These are phyloP conservation scores for Pristionchus arcanus DNA, from an alignment of 2,888 invertebrate genomes.

Conservation along the genomic window DNA sequence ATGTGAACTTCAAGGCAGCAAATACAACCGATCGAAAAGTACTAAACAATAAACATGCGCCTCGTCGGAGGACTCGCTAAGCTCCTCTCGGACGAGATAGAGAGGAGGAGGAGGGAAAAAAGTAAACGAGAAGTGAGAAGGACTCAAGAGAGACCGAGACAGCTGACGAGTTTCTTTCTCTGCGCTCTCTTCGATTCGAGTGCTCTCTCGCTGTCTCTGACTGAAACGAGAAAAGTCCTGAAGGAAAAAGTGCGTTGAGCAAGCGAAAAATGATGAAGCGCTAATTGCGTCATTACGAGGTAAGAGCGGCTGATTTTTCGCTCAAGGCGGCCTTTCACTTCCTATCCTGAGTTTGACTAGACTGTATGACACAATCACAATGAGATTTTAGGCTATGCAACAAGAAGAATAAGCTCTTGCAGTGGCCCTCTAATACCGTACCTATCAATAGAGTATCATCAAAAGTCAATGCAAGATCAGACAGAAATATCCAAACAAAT, in stretches of 20 bases:
- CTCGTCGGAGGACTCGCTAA: neutral
- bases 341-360: too few relatives aligned
- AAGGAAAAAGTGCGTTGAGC: neutral
- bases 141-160: slow-evolving; percentile 6
- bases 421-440: too few relatives aligned
- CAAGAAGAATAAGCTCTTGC: too few relatives aligned
- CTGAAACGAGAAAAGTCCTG: slow-evolving; percentile 19
- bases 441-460: neutral
- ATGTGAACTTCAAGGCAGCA: neutral
- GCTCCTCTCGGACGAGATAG: neutral
- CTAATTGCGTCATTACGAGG: slow-evolving; percentile 22
- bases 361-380: too few relatives aligned
- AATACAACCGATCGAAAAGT: neutral
- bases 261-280: slow-evolving; percentile 16
- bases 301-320: neutral
- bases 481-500: neutral
- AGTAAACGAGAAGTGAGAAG: slow-evolving; percentile 1
- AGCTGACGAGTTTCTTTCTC: slow-evolving; percentile 26
- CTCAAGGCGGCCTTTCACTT: neutral
- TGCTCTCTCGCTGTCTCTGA: neutral
- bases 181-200: neutral
- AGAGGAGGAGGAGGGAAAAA: slow-evolving; percentile 8
- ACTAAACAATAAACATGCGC: slow-evolving; percentile 22
- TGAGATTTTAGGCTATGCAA: too few relatives aligned
- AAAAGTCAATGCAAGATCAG: neutral